Base-by-base conservation (phyloP, 2,888 invertebrate genomes). In the Heliconius sara region DNA sequence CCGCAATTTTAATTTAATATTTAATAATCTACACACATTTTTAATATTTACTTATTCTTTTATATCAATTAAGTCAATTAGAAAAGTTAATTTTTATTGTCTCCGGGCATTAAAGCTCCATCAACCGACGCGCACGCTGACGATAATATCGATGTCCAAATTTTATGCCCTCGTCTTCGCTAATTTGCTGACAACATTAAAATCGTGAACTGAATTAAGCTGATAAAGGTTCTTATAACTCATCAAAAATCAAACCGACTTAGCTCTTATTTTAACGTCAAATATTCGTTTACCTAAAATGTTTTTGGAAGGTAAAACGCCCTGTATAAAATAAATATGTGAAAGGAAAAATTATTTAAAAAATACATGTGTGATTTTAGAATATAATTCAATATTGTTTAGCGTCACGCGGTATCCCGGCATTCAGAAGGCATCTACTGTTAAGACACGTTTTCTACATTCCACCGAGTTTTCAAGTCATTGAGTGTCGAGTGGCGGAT, bases 221-320 rank as follows among this genome's bases (percentile, higher is more conserved):
- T 75, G 65, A 75, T 75, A 63, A 75, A 75, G 75, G 43, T 65
- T 75, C 25, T 75, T 63, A 75, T 65, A 75, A 75, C 63, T 75
- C 75, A 75, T 75, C 75, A 75, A 75, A 74, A 75, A 65, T 75
- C 60, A 75, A 47, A 65, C 39, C n/a, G 75, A 75, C 10, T 75
- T 39, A 63, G 60, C 25, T 19, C 25, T n/a, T 34, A 43, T 75
- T 75, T 63, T 65, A 72, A 30, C 72, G n/a, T 57, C 22, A 72
- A 72, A 57, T 30, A 72, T 57, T 57, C 27, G 3, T 30, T 57
- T 47, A 22, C 30, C 22, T 57, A 27, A 72, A 72, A 57, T 60
- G 34, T 60, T 73, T 57, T 34, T 34, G 5, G 2, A 57, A 34
- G 30, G n/a, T 34, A 72, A 27, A 65, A 16, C 2, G 10, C 7